Conservation (phyloP, 2,797 vertebrate species). For the Pantherophis alleghaniensis region DNA sequence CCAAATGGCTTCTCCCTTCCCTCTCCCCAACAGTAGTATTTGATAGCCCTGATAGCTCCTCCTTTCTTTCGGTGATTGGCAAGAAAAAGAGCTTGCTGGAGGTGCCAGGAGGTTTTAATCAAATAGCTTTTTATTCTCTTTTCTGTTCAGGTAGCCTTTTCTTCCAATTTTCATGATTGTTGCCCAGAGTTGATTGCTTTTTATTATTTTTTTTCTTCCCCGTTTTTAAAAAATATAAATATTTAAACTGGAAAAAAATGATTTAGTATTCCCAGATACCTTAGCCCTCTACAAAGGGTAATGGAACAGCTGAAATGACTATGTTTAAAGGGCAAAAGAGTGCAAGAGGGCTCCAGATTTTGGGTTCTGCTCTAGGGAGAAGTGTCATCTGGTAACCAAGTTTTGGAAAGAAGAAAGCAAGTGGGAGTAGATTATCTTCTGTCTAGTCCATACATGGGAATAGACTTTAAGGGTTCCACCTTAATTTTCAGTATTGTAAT, state of each 20-base stretch:
- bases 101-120: conserved; percentile 25
- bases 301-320: background rate
- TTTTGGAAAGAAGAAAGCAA: background rate
- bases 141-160: conserved; percentile 30
- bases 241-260: conserved; percentile 32
- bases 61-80: background rate
- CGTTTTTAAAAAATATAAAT: conserved; percentile 34
- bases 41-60: background rate
- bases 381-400: background rate
- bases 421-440: background rate
- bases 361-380: background rate
- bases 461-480: background rate
- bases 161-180: conserved; percentile 23
- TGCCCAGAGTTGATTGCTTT: conserved; percentile 31
- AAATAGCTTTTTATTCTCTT: conserved; percentile 38
- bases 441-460: background rate
- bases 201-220: conserved; percentile 26
- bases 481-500: background rate
- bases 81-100: conserved; percentile 23
- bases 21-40: conserved; percentile 14
- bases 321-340: background rate
- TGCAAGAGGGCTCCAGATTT: background rate
- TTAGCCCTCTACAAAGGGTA: background rate
- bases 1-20: background rate
- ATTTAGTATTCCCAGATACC: conserved; percentile 22